Conservation (phyloP, 1,140 invertebrate genomes). For the Colletes gigas region DNA sequence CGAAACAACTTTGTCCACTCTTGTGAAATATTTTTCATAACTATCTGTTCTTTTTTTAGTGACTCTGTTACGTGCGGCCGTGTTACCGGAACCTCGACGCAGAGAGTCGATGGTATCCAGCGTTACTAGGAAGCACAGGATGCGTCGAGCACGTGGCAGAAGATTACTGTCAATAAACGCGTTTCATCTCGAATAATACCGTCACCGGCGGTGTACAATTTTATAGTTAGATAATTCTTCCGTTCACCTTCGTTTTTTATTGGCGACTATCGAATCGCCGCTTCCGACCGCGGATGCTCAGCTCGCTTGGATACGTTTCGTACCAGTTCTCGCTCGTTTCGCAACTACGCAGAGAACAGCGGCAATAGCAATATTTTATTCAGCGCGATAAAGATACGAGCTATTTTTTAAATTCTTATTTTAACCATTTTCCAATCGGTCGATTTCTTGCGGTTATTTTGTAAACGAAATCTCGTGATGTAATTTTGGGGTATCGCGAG, state of each 20-base stretch:
- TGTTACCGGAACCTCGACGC: not conserved
- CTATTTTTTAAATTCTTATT: too few species aligned
- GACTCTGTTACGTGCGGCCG: not conserved
- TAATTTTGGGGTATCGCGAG: too few species aligned
- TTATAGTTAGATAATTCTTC: slow-evolving; percentile 74
- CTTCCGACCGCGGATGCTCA: slow-evolving; percentile 7
- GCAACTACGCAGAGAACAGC: not conserved
- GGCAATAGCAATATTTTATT: too few species aligned
- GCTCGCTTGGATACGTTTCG: not conserved
- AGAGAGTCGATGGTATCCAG: not conserved
- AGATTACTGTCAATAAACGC: slow-evolving; percentile 34
- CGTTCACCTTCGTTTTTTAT: slow-evolving; percentile 72
- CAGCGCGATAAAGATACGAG: too few species aligned
- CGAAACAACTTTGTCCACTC: not conserved
- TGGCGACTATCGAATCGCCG: slow-evolving; percentile 15
- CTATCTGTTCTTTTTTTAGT: not conserved
- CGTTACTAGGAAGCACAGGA: not conserved
- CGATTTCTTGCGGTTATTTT: too few species aligned
- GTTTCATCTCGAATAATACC: slow-evolving; percentile 47
- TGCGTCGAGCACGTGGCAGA: not conserved
- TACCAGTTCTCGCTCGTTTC: not conserved
- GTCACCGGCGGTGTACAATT: slow-evolving; percentile 43
- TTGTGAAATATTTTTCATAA: not conserved
- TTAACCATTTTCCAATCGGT: too few species aligned
- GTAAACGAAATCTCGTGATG: too few species aligned